Evolutionary conservation across 2,113 vertebrate species (phyloP).

Genomic region (Sebastes fasciatus): DNA sequence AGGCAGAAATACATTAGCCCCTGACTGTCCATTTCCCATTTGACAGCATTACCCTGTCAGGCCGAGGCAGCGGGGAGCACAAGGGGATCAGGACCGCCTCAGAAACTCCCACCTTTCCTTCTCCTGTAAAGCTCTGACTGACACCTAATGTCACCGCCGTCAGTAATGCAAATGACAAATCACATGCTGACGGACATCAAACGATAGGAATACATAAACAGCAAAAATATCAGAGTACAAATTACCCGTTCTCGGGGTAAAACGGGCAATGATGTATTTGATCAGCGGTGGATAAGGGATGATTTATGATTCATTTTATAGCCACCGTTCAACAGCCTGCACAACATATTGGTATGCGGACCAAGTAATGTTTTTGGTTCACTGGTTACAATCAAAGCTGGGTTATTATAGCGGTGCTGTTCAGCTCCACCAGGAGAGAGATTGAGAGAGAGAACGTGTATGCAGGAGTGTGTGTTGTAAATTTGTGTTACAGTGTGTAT

Average conservation of each 20-base stretch:
- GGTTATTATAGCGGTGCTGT: slow-evolving; percentile 34
- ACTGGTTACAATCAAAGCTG: slow-evolving; percentile 47
- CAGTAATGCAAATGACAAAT: slow-evolving; percentile 35
- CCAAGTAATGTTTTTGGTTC: slow-evolving; percentile 40
- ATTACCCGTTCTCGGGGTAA: background rate
- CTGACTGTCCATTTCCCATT: slow-evolving; percentile 56
- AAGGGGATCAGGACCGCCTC: slow-evolving; percentile 13
- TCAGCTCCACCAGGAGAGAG: background rate
- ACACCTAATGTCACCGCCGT: slow-evolving; percentile 5
- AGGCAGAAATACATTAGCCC: slow-evolving; percentile 61
- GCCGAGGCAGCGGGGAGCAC: background rate
- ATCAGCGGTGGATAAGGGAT: slow-evolving; percentile 24
- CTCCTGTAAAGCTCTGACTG: slow-evolving; percentile 20
- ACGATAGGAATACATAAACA: background rate
- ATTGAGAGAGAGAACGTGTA: background rate
- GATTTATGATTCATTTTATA: slow-evolving; percentile 49
- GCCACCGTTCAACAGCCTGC: background rate
- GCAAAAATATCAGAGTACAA: background rate
- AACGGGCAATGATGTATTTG: slow-evolving; percentile 14
- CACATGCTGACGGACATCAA: background rate
- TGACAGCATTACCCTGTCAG: slow-evolving; percentile 48
- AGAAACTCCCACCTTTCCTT: background rate
- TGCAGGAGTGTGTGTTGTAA: background rate
- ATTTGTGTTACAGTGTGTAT: slow-evolving; percentile 24
- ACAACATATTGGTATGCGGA: slow-evolving; percentile 39